Percentiles rank a stretch among this genome's conserved stretches.
phyloP scores from a whole-genome alignment of 2,797 vertebrate species.

The Pygocentrus nattereri region DNA sequence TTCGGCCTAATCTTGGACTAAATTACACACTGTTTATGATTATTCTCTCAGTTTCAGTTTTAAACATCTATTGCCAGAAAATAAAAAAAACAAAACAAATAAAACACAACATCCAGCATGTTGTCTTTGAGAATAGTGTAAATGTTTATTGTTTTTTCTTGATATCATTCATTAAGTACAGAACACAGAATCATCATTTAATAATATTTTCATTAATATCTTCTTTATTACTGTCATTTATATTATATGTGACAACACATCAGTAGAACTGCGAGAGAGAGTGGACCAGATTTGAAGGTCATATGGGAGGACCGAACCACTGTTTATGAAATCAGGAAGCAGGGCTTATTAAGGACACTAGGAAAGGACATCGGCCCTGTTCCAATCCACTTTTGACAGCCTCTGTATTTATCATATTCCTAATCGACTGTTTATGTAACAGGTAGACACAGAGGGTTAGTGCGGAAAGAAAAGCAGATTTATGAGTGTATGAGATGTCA shows the following conservation, averaged over 20 bases:
- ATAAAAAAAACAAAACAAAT: background rate
- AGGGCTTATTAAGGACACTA: slow-evolving; percentile 37
- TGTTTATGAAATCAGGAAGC: slow-evolving; percentile 51
- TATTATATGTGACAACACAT: slow-evolving; percentile 78
- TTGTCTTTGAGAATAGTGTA: slow-evolving; percentile 74
- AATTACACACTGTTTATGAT: background rate
- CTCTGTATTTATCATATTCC: slow-evolving; percentile 18
- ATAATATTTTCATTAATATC: slow-evolving; percentile 76
- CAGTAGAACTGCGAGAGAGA: slow-evolving; percentile 67
- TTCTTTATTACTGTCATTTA: slow-evolving; percentile 72
- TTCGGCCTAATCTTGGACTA: background rate
- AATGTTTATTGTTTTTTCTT: slow-evolving; percentile 82
- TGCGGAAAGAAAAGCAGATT: background rate
- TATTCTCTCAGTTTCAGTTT: background rate
- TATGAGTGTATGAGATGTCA: slow-evolving; percentile 10
- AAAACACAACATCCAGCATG: slow-evolving; percentile 17
- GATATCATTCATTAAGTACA: slow-evolving; percentile 79
- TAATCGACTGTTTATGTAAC: slow-evolving; percentile 9
- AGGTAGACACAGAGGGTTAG: background rate
- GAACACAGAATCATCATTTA: slow-evolving; percentile 79
- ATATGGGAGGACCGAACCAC: slow-evolving; percentile 53
- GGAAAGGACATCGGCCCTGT: slow-evolving; percentile 14
- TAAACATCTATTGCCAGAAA: background rate
- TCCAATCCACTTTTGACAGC: slow-evolving; percentile 18
- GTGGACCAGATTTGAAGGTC: slow-evolving; percentile 41